Percentiles rank a stretch among this genome's conserved stretches.
Conservation (phyloP, 2,888 invertebrate genomes). For the Hermaeophaga mercurialis region DNA sequence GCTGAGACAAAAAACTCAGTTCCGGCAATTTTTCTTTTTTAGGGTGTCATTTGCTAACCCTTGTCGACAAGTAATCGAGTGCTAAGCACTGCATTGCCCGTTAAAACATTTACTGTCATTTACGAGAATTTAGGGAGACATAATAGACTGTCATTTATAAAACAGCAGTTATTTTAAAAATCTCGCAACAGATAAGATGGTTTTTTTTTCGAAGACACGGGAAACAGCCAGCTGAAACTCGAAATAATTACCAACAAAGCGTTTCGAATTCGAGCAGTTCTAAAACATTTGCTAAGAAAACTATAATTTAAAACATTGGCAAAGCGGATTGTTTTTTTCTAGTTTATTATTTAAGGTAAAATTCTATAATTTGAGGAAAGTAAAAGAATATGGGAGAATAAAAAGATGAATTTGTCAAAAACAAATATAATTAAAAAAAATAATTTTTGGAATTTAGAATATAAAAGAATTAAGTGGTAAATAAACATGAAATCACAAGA, state of each 20-base stretch:
- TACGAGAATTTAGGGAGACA: slow-evolving; percentile 26
- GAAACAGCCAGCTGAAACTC: not conserved
- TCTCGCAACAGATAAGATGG: slow-evolving; percentile 11
- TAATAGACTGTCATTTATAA: slow-evolving; percentile 28
- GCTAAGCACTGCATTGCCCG: slow-evolving; percentile 25
- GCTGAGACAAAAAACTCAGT: slow-evolving; percentile 21
- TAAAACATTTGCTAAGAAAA: too few relatives aligned
- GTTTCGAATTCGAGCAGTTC: not conserved
- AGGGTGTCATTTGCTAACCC: slow-evolving; percentile 28
- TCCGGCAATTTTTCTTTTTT: slow-evolving; percentile 32
- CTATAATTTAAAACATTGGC: too few relatives aligned
- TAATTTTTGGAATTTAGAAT: too few relatives aligned
- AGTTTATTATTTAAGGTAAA: too few relatives aligned
- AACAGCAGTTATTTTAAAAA: slow-evolving; percentile 21
- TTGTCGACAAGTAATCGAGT: slow-evolving; percentile 29
- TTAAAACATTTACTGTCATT: slow-evolving; percentile 30
- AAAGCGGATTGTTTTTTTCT: too few relatives aligned
- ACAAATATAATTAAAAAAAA: too few relatives aligned
- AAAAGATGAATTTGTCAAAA: too few relatives aligned
- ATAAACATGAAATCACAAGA: too few relatives aligned
- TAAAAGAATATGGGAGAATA: too few relatives aligned
- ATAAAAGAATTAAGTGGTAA: too few relatives aligned
- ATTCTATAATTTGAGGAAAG: too few relatives aligned
- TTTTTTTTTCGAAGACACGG: not conserved
- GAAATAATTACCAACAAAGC: slow-evolving; percentile 8